phyloP scores from a whole-genome alignment of 2,113 vertebrate genomes.

The Stercorarius parasiticus region DNA sequence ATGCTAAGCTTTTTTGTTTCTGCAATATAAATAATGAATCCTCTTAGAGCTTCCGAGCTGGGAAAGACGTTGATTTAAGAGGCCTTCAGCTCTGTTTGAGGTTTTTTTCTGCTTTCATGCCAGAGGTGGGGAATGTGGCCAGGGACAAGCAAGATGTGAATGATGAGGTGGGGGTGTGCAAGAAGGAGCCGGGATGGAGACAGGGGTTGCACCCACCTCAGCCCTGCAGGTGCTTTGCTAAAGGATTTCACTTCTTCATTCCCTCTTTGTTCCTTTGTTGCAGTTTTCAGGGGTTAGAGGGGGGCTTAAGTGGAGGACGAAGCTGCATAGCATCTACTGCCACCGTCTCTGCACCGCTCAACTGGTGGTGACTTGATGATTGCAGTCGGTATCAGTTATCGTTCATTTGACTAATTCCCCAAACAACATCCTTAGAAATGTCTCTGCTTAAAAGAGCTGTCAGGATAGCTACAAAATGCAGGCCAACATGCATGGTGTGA shows the following conservation, averaged over 20 bases:
- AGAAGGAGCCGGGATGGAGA: not conserved
- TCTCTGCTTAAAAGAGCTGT: not conserved
- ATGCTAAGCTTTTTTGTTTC: constrained; percentile 64
- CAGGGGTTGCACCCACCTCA: not conserved
- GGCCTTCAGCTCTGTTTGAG: constrained; percentile 15
- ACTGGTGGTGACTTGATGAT: not conserved
- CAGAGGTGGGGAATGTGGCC: not conserved
- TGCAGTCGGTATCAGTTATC: not conserved
- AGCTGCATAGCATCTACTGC: not conserved
- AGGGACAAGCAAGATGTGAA: not conserved
- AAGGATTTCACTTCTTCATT: not conserved
- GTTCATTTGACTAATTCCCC: not conserved
- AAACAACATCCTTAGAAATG: not conserved
- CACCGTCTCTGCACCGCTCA: not conserved
- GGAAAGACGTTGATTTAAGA: constrained; percentile 60
- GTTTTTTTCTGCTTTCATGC: not conserved
- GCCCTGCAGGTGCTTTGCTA: not conserved
- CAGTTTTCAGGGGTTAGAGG: not conserved
- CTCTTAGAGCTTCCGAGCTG: constrained; percentile 44
- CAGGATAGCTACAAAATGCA: not conserved
- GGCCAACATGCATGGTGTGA: not conserved
- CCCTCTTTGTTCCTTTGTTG: not conserved
- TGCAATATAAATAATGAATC: constrained; percentile 72
- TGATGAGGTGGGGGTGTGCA: not conserved
- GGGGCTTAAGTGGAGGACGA: not conserved